phyloP scores from a whole-genome alignment of 2,113 vertebrate species.

The Dryoscopus gambensis region DNA sequence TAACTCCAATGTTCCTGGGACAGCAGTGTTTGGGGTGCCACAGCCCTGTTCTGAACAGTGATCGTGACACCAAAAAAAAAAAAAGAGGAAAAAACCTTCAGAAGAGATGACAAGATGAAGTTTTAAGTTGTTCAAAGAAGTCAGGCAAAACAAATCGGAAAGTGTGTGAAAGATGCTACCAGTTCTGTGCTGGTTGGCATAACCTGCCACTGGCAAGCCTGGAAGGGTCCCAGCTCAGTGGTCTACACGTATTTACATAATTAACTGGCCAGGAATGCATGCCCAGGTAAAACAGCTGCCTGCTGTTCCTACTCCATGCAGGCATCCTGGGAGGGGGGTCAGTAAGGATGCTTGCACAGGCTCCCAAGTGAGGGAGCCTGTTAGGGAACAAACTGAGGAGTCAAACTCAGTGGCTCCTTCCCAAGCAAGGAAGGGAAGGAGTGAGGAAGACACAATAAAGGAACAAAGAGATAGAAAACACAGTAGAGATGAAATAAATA shows the following conservation, averaged over 20 bases:
- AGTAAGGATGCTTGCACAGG: neutral
- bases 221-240: neutral
- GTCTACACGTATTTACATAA: neutral
- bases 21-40: neutral
- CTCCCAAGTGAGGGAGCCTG: neutral
- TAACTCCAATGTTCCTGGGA: neutral
- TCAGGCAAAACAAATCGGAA: neutral
- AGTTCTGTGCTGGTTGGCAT: neutral
- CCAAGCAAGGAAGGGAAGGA: neutral
- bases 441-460: neutral
- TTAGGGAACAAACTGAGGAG: neutral
- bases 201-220: neutral
- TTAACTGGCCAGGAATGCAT: neutral
- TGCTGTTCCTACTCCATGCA: neutral
- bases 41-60: neutral
- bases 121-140: neutral
- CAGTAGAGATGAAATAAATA: neutral
- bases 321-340: neutral
- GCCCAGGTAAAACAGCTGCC: neutral
- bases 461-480: neutral
- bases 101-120: neutral
- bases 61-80: neutral
- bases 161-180: neutral
- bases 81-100: accelerated
- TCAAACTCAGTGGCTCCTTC: neutral